Evolutionary conservation across 1,140 invertebrate species (phyloP).

Genomic region (Propsilocerus akamusi): DNA sequence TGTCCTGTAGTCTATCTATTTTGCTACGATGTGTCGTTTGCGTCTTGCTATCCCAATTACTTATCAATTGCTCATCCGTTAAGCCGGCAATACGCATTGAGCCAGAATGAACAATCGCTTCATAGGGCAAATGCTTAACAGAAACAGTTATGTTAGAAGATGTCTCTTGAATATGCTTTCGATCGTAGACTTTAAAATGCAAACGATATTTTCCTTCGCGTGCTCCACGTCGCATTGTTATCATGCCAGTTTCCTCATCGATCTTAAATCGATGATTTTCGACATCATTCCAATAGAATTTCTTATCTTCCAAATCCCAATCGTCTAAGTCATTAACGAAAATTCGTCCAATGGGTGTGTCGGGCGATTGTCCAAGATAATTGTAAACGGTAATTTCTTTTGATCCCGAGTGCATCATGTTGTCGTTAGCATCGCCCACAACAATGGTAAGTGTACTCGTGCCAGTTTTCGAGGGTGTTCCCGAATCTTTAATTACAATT

Average conservation of each 20-base stretch:
- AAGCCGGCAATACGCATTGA: slow-evolving; percentile 41
- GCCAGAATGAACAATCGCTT: slow-evolving; percentile 45
- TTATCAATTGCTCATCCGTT: slow-evolving; percentile 44
- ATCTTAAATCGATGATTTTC: slow-evolving; percentile 34
- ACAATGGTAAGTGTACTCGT: slow-evolving; percentile 43
- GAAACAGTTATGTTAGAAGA: slow-evolving; percentile 37
- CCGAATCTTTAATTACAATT: slow-evolving; percentile 39
- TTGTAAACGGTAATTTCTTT: slow-evolving; percentile 54
- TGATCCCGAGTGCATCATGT: slow-evolving; percentile 42
- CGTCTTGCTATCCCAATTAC: slow-evolving; percentile 32
- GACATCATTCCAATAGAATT: slow-evolving; percentile 37
- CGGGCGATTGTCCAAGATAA: slow-evolving; percentile 38
- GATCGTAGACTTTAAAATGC: slow-evolving; percentile 40
- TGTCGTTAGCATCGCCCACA: slow-evolving; percentile 51
- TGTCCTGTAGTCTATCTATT: slow-evolving; percentile 34
- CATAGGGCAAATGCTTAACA: slow-evolving; percentile 39
- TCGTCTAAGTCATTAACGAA: slow-evolving; percentile 52
- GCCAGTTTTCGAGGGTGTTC: slow-evolving; percentile 35
- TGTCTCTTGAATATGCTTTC: slow-evolving; percentile 35
- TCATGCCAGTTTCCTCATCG: slow-evolving; percentile 38
- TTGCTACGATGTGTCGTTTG: slow-evolving; percentile 27
- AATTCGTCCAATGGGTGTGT: slow-evolving; percentile 42
- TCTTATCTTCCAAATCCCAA: slow-evolving; percentile 52
- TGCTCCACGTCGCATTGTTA: slow-evolving; percentile 42
- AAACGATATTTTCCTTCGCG: slow-evolving; percentile 36